phyloP scores from a whole-genome alignment of 2,888 invertebrate genomes.

The Drosophila monieri region DNA sequence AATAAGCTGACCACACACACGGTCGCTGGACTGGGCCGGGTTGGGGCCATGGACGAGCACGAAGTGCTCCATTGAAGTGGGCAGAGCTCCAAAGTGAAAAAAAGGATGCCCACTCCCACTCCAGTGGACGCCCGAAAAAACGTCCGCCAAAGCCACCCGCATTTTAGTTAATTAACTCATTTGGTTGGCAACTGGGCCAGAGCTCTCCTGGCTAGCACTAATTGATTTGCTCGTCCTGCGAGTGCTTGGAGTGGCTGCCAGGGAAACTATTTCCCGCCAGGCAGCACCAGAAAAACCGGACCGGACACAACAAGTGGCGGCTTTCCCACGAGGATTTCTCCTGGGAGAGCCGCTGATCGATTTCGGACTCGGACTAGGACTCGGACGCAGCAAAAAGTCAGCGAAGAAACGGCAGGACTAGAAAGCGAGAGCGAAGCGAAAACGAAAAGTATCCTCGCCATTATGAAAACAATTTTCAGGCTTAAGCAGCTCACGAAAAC shows the following conservation, averaged over 20 bases:
- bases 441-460: conserved; percentile 49
- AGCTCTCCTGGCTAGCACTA: conserved; percentile 50
- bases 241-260: not conserved
- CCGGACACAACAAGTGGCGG: conserved; percentile 71
- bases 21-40: conserved; percentile 11
- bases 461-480: conserved; percentile 77
- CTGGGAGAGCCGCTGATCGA: conserved; percentile 57
- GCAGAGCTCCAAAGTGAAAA: conserved; percentile 25
- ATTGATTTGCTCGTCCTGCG: conserved; percentile 74
- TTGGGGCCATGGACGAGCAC: conserved; percentile 2
- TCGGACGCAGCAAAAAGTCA: conserved; percentile 66
- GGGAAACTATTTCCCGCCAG: conserved; percentile 19
- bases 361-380: no score
- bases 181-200: conserved; percentile 75
- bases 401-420: conserved; percentile 35
- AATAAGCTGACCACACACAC: conserved; percentile 76
- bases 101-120: conserved; percentile 5
- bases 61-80: conserved; percentile 66
- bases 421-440: conserved; percentile 28
- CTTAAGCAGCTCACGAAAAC: conserved; percentile 68
- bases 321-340: conserved; percentile 83
- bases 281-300: not conserved
- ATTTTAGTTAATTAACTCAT: conserved; percentile 84
- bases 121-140: conserved; percentile 29
- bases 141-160: conserved; percentile 80